A percentile compares a stretch with the other conserved stretches of the same genome.
Evolutionary conservation across 1,140 invertebrate species (phyloP).

Genomic region (Fopius arisanus): DNA sequence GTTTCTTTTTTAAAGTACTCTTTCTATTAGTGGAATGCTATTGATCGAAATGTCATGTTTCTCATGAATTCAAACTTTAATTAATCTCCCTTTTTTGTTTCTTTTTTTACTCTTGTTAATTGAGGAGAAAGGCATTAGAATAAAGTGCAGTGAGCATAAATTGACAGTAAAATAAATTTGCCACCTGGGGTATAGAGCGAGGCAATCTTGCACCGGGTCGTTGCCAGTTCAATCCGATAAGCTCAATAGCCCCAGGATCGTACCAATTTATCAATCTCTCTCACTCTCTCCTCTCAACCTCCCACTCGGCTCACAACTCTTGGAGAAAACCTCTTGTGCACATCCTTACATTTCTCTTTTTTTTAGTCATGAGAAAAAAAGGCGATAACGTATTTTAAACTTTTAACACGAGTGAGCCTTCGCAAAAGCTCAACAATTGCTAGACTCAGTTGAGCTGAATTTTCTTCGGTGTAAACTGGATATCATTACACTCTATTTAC

Average conservation of each 20-base stretch:
- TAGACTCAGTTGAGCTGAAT: not conserved
- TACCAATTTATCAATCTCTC: constrained; percentile 4
- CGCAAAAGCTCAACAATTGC: constrained; percentile 1
- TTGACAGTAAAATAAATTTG: constrained; percentile 7
- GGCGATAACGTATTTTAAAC: not conserved
- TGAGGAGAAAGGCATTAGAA: not conserved
- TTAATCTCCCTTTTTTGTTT: not conserved
- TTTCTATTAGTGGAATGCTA: no score
- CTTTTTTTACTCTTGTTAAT: not conserved
- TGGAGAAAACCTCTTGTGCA: not conserved
- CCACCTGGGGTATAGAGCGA: not conserved
- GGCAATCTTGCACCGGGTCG: constrained; percentile 9
- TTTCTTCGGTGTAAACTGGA: not conserved
- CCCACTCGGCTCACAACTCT: not conserved
- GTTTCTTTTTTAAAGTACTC: no score
- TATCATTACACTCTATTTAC: constrained; percentile 4
- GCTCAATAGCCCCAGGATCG: constrained; percentile 2
- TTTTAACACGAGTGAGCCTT: not conserved
- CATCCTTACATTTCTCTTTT: not conserved
- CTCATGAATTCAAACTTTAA: no score
- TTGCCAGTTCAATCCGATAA: constrained; percentile 13
- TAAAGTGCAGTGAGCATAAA: not conserved
- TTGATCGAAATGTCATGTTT: no score
- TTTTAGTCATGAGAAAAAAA: not conserved
- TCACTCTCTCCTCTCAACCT: not conserved